Base-by-base conservation (phyloP, 2,888 invertebrate species). In the Agonum fuliginosum region DNA sequence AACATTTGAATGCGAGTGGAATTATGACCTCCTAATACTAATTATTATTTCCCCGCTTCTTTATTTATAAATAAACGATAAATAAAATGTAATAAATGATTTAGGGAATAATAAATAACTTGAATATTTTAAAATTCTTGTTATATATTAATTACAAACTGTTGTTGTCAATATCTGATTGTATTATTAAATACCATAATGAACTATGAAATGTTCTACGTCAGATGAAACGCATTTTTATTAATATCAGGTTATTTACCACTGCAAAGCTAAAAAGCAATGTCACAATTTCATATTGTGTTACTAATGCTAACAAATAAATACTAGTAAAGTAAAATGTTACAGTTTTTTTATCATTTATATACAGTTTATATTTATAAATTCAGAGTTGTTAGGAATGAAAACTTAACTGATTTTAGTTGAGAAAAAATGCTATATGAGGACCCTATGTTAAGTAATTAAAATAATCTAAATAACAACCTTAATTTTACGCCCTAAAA, bases 101-200 rank as follows among this genome's bases (percentile, higher is more conserved):
- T 17, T 12, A 46, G 46, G 46, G 1, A 10, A 4, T n/a, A 71
- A 17, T 17, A 71, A 70, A 70, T 51, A 27, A 71, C 51, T 30
- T 17, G 30, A 30, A 48, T 48, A 71, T 48, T 48, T 54, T 72
- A 72, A 72, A 72, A 72, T 72, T 72, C 37, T 72, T 67, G 67
- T 22, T 67, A 67, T 67, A 75, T 77, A 77, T 77, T 77, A 77
- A 70, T 77, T 77, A 77, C 54, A 77, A 77, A 77, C 70, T 46
- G 43, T 54, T 46, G 14, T 69, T 48, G n/a, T 76, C n/a, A 65
- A 48, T 69, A 20, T 77, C 77, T 77, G 77, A 77, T 77, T 77
- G 77, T 58, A 70, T 69, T 70, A 67, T 75, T 73, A 75, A n/a
- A 75, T 67, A 67, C 48, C 67, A 75, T 75, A 75, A 67, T 75